A percentile compares a stretch with the other conserved stretches of the same genome.
Conservation (phyloP, 2,797 vertebrate species). For the Hyperoplus immaculatus region DNA sequence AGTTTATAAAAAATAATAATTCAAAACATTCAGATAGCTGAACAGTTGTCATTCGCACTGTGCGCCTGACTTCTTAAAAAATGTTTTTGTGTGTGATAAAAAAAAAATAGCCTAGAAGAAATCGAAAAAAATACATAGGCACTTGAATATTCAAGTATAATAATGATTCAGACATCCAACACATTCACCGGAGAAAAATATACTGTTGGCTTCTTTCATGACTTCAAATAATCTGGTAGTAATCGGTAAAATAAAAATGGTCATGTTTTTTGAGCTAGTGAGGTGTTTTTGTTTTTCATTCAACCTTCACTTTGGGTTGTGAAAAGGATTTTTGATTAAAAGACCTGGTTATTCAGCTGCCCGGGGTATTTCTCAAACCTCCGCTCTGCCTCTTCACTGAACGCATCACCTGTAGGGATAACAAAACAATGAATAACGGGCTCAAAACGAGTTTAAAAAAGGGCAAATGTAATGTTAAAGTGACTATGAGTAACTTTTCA, state of each 20-base stretch:
- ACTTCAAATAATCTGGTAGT: not conserved
- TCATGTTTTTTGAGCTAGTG: constrained; percentile 11
- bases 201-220: constrained; percentile 28
- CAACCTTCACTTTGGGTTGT: not conserved
- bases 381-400: constrained; percentile 96
- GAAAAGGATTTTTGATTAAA: constrained; percentile 60
- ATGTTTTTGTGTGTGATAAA: constrained; percentile 36
- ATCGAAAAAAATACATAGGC: constrained; percentile 38
- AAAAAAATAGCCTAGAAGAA: constrained; percentile 48
- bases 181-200: constrained; percentile 42
- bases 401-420: constrained; percentile 87
- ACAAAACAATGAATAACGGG: not conserved
- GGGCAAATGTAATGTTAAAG: not conserved
- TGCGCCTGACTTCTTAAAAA: constrained; percentile 29
- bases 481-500: not conserved
- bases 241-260: constrained; percentile 18
- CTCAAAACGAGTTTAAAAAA: not conserved
- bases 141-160: constrained; percentile 83
- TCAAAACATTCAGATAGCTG: constrained; percentile 54
- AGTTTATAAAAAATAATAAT: constrained; percentile 32
- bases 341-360: constrained; percentile 95
- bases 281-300: constrained; percentile 12
- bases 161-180: constrained; percentile 38
- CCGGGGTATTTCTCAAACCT: constrained; percentile 96
- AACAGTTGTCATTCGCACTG: constrained; percentile 35